Evolutionary conservation across 1,140 invertebrate genomes (phyloP).

Genomic region (Bombus affinis): DNA sequence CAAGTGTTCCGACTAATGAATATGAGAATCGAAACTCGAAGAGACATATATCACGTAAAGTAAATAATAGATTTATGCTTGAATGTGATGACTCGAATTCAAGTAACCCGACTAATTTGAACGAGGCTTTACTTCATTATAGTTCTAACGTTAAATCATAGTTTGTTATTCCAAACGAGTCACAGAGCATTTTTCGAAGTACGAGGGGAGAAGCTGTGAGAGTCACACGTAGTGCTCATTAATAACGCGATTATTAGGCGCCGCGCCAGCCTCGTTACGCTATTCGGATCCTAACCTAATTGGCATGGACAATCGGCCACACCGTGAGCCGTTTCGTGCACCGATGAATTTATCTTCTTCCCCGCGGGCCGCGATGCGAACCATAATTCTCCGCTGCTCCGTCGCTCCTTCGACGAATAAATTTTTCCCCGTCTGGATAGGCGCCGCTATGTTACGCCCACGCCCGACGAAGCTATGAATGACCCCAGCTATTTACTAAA

Average conservation of each 20-base stretch:
- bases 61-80: neutral
- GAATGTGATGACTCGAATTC: neutral
- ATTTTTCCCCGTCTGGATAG: slow-evolving; percentile 55
- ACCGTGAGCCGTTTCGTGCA: slow-evolving; percentile 68
- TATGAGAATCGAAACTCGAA: neutral
- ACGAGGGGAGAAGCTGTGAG: neutral
- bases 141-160: neutral
- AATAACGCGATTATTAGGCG: slow-evolving; percentile 77
- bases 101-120: neutral
- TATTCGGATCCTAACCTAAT: slow-evolving; percentile 74
- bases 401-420: slow-evolving; percentile 55
- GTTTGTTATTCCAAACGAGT: neutral
- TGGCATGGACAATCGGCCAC: slow-evolving; percentile 75
- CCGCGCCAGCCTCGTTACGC: slow-evolving; percentile 70
- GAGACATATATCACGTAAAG: neutral
- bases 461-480: neutral
- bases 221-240: slow-evolving; percentile 63
- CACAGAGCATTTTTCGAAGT: neutral
- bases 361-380: slow-evolving; percentile 51
- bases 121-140: neutral
- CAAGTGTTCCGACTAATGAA: too few relatives aligned
- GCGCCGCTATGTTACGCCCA: slow-evolving; percentile 40
- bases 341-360: slow-evolving; percentile 73
- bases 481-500: neutral
- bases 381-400: slow-evolving; percentile 62